Percentiles rank a stretch among this genome's conserved stretches.
phyloP scores from a whole-genome alignment of 1,140 invertebrate genomes.

The Anastrepha obliqua region DNA sequence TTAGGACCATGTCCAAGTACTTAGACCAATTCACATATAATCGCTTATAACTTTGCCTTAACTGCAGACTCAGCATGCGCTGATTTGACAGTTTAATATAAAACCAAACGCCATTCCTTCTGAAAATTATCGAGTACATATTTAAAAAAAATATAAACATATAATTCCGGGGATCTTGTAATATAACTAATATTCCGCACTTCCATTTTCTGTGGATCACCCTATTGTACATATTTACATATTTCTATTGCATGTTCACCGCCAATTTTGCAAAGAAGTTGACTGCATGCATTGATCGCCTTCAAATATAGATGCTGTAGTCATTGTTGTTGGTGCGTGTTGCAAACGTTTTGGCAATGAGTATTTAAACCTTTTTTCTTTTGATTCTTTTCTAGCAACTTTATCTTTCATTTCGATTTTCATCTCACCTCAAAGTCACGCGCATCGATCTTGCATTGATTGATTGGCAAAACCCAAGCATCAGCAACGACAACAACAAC shows the following conservation, averaged over 20 bases:
- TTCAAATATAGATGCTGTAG: neutral
- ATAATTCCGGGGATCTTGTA: no score
- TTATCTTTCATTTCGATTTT: constrained; percentile 35
- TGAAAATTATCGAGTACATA: no score
- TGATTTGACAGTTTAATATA: no score
- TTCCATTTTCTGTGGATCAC: no score
- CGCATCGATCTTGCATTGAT: constrained; percentile 15
- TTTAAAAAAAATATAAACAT: no score
- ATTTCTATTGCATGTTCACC: constrained; percentile 7
- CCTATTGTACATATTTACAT: no score
- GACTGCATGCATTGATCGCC: neutral
- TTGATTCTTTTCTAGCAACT: neutral
- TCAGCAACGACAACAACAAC: neutral
- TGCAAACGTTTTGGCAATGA: neutral
- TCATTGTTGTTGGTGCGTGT: neutral
- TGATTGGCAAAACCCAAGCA: constrained; percentile 12
- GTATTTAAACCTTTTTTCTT: neutral
- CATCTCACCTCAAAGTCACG: constrained; percentile 46
- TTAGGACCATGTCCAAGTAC: no score
- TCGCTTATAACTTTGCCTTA: no score
- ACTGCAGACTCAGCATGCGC: no score
- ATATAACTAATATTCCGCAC: no score
- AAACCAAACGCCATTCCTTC: no score
- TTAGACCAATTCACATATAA: no score
- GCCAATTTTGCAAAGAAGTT: neutral